Evolutionary conservation across 2,113 vertebrate species (phyloP).

Genomic region (Nothoprocta perdicaria): DNA sequence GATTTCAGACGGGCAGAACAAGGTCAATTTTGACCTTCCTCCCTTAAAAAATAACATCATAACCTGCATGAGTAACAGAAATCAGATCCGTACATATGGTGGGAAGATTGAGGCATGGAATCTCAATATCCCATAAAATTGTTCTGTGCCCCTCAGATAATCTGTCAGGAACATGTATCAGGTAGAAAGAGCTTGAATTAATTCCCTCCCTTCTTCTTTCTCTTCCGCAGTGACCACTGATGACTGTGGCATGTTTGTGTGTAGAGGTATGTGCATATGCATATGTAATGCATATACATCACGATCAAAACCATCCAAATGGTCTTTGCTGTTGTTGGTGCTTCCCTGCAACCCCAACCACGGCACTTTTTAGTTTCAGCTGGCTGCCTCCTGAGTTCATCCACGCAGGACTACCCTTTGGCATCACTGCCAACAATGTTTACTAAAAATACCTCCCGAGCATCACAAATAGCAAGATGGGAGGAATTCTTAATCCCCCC

Average conservation of each 20-base stretch:
- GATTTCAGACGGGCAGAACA: neutral
- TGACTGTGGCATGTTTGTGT: neutral
- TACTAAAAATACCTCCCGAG: slow-evolving; percentile 52
- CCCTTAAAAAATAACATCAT: neutral
- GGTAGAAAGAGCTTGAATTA: neutral
- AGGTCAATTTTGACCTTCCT: neutral
- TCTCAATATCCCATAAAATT: neutral
- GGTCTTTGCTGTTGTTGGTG: neutral
- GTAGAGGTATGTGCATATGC: neutral
- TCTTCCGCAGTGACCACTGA: neutral
- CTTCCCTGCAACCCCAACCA: neutral
- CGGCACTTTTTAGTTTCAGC: neutral
- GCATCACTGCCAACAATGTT: slow-evolving; percentile 1
- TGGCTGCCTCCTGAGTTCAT: slow-evolving; percentile 24
- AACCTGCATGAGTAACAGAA: neutral
- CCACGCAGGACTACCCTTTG: slow-evolving; percentile 14
- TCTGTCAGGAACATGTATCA: neutral
- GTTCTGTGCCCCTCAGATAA: fast-evolving
- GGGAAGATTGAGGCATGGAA: neutral
- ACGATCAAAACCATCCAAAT: neutral
- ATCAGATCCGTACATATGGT: neutral
- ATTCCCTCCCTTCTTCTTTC: neutral
- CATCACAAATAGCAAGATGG: slow-evolving; percentile 53
- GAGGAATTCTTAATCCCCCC: slow-evolving; percentile 11
- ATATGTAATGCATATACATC: too few relatives aligned